Evolutionary conservation across 2,888 invertebrate species (phyloP), one percentile per base, ranked within the genome.

Genomic region (Apodemia duryi): DNA sequence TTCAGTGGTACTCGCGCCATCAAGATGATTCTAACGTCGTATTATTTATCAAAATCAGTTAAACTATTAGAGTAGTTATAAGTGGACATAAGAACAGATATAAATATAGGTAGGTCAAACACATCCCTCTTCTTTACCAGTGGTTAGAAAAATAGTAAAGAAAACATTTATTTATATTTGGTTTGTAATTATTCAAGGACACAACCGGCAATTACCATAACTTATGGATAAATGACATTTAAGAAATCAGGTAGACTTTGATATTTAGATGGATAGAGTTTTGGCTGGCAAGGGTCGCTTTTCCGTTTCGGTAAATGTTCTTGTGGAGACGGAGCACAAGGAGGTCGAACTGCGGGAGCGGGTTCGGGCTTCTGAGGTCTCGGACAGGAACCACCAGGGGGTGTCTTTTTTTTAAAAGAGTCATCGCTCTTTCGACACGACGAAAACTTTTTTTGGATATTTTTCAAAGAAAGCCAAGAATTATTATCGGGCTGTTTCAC

Each of bases 381-480:
- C 32, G 32, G 57, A 13, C 57, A 57, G 57, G 57, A 13, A 29
- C 29, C 54, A 32, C 11, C 32, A 57, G 13, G 5, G 1, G 57
- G 28, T 4, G 29, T 0, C 3, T 57, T 57, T 6, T 57, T 57
- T 13, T 32, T 57, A 11, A 32, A 32, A 10, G 57, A 11, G 13
- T 13, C 32, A 32, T 49, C 54, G 10, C 41, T 62, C 62, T 65
- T 64, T 21, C 65, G 62, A 54, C 57, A 63, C 9, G 54, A 57
- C 11, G 65, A 49, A 29, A 70, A 51, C 41, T 68, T 70, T 54
- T 67, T 67, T 46, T 68, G 65, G 32, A 68, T 57, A 54, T 67
- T 67, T 60, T 66, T 68, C 28, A 68, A 66, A 28, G 70, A 70
- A 4, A 68, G 38, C 68, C 68, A 68, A 2, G 65, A 46, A 35